Evolutionary conservation across 2,797 vertebrate genomes (phyloP).

Genomic region (Nyctibius grandis): DNA sequence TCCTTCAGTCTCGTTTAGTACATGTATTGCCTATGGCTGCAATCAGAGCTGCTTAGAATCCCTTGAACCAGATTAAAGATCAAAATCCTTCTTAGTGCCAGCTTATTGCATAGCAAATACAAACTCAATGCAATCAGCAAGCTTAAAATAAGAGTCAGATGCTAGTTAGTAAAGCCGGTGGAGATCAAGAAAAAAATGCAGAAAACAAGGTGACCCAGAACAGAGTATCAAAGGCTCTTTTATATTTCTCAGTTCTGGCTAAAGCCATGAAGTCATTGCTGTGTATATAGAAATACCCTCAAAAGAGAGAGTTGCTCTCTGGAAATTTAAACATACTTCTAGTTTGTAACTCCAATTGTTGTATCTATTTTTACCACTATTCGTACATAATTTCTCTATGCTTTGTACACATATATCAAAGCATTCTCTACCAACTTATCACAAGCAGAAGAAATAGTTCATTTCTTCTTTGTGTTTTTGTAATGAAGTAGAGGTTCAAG

Average conservation of each 20-base stretch:
- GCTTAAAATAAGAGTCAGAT: slow-evolving; percentile 60
- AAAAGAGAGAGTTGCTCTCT: background rate
- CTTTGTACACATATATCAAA: background rate
- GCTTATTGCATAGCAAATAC: slow-evolving; percentile 65
- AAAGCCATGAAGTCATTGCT: background rate
- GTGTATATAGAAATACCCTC: background rate
- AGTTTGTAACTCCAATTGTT: background rate
- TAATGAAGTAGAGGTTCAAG: background rate
- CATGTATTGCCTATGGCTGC: slow-evolving; percentile 62
- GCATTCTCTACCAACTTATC: background rate
- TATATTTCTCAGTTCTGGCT: background rate
- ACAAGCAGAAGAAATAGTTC: background rate
- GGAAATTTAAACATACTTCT: background rate
- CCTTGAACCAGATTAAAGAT: slow-evolving; percentile 72
- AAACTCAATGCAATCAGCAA: slow-evolving; percentile 66
- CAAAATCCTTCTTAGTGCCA: slow-evolving; percentile 74
- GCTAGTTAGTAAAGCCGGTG: slow-evolving; percentile 54
- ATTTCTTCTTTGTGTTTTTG: background rate
- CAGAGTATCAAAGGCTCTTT: slow-evolving; percentile 9
- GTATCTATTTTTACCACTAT: background rate
- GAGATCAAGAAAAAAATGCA: slow-evolving; percentile 59
- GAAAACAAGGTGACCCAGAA: slow-evolving; percentile 70
- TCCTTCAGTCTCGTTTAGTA: slow-evolving; percentile 70
- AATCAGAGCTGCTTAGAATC: slow-evolving; percentile 66
- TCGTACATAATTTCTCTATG: background rate